phyloP scores from a whole-genome alignment of 2,888 invertebrate species.

The Drosophila peninsularis region DNA sequence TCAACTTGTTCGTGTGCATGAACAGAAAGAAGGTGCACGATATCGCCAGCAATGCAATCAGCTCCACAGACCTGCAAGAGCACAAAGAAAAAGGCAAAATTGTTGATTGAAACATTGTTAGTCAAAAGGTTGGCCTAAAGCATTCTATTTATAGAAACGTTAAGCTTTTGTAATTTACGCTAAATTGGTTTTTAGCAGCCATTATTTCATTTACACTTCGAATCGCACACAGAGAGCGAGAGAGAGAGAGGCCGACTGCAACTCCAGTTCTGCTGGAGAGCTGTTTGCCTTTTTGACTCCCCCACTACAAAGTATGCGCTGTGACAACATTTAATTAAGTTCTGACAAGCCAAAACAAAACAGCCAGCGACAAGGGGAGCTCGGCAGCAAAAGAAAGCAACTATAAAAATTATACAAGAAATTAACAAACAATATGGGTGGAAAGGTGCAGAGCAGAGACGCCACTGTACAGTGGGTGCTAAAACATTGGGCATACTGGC shows the following conservation, averaged over 20 bases:
- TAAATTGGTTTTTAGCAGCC: slow-evolving; percentile 77
- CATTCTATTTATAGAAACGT: slow-evolving; percentile 42
- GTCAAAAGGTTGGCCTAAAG: slow-evolving; percentile 52
- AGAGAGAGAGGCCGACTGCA: neutral
- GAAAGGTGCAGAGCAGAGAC: slow-evolving; percentile 8
- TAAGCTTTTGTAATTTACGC: slow-evolving; percentile 72
- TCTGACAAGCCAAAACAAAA: slow-evolving; percentile 64
- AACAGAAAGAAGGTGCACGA: slow-evolving; percentile 94
- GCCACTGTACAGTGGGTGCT: slow-evolving; percentile 2
- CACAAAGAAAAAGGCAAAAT: slow-evolving; percentile 10
- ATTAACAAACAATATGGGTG: slow-evolving; percentile 61
- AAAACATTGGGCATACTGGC: neutral
- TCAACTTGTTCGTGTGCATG: slow-evolving; percentile 92
- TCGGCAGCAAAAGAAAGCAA: slow-evolving; percentile 55
- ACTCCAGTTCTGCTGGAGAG: neutral
- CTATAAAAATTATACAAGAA: slow-evolving; percentile 73
- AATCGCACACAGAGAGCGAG: slow-evolving; percentile 38
- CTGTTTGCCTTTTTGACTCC: slow-evolving; percentile 34
- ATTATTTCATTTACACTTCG: slow-evolving; percentile 77
- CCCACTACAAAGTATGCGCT: slow-evolving; percentile 71
- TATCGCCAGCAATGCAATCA: slow-evolving; percentile 92
- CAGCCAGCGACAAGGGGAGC: slow-evolving; percentile 15
- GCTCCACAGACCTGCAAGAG: slow-evolving; percentile 91
- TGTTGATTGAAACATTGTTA: slow-evolving; percentile 46
- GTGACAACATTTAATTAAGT: slow-evolving; percentile 81